These are phyloP conservation scores for Nemapogon koenigi DNA, from an alignment of 2,888 invertebrate genomes.

Conservation along the genomic window DNA sequence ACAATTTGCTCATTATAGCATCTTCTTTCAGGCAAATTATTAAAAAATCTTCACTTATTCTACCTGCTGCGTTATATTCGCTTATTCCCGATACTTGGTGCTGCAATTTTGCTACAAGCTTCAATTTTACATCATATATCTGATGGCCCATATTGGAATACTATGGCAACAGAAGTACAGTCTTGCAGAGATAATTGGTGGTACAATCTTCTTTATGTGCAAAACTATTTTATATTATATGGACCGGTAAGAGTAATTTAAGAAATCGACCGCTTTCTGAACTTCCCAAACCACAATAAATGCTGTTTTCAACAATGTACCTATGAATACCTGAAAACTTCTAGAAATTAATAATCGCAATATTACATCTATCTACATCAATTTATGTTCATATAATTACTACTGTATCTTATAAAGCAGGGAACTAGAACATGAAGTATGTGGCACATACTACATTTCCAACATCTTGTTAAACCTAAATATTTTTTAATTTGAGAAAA, in stretches of 20 bases:
- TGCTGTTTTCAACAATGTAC: too few species aligned
- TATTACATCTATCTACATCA: background rate
- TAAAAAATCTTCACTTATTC: constrained; percentile 27
- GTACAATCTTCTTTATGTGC: constrained; percentile 48
- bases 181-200: constrained; percentile 54
- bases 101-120: constrained; percentile 28
- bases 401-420: too few species aligned
- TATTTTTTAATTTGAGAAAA: background rate
- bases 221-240: constrained; percentile 45
- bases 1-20: too few species aligned
- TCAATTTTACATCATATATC: constrained; percentile 29
- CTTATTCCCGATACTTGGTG: constrained; percentile 34
- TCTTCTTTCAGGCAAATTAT: constrained; percentile 27
- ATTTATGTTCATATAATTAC: too few species aligned
- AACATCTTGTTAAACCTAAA: background rate
- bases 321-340: too few species aligned
- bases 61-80: constrained; percentile 31
- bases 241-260: constrained; percentile 27
- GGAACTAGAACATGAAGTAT: too few species aligned
- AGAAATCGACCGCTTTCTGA: too few species aligned
- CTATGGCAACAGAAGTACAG: constrained; percentile 30
- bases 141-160: constrained; percentile 43
- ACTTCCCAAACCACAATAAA: too few species aligned
- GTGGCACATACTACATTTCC: background rate
- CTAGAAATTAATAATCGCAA: too few species aligned